Conservation (phyloP, 2,797 vertebrate genomes). For the Sciurus vulgaris region DNA sequence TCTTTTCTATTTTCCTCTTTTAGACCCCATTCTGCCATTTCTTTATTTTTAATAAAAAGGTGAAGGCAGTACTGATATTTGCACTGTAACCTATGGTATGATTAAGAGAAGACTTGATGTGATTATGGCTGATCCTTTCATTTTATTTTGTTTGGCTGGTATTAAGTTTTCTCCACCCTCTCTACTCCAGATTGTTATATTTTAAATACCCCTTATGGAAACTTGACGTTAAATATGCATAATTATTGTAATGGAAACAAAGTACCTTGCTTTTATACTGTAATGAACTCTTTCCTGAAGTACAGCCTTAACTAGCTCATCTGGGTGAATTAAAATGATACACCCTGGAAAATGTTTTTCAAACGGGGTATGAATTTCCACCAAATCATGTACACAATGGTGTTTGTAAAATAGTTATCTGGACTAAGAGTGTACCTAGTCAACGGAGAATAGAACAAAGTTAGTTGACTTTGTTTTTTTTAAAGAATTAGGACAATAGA, state of each 20-base stretch:
- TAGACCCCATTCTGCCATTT: background rate
- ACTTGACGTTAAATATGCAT: conserved; percentile 34
- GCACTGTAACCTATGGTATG: background rate
- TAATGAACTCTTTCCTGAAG: background rate
- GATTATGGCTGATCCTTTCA: conserved; percentile 6
- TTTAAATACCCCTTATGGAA: conserved; percentile 1
- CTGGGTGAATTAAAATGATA: conserved; percentile 21
- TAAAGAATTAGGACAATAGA: background rate
- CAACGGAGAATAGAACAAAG: background rate
- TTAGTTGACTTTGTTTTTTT: background rate
- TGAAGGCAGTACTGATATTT: conserved; percentile 29
- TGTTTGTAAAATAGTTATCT: conserved; percentile 5
- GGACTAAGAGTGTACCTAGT: background rate
- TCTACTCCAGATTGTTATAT: background rate
- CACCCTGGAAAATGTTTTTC: background rate
- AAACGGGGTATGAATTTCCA: background rate
- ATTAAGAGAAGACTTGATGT: background rate
- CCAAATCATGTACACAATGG: background rate
- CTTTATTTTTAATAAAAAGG: conserved; percentile 26
- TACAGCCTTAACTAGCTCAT: background rate
- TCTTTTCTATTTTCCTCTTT: conserved; percentile 35
- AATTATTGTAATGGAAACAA: conserved; percentile 49
- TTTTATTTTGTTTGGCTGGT: conserved; percentile 43
- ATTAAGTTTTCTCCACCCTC: background rate
- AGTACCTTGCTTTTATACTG: background rate